Percentiles rank a stretch among this genome's conserved stretches.
phyloP scores from a whole-genome alignment of 2,113 vertebrate genomes.

The Mus pahari region DNA sequence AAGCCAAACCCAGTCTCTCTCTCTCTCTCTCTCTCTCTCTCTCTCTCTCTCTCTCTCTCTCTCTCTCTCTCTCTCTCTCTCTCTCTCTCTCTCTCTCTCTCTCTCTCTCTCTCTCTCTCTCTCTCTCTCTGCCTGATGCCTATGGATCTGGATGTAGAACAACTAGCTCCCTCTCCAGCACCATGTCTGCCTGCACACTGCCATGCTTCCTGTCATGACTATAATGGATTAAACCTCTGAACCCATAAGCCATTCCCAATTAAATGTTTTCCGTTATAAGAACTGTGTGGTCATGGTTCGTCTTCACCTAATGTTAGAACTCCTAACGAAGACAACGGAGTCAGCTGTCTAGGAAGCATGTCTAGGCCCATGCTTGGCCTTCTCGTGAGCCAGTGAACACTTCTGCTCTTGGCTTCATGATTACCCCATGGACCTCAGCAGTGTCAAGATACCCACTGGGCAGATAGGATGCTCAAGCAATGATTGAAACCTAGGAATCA shows the following conservation, averaged over 20 bases:
- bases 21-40: conserved; percentile 74
- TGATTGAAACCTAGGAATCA: conserved; percentile 23
- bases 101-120: no score
- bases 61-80: no score
- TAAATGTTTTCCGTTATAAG: no score
- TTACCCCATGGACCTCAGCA: conserved; percentile 97
- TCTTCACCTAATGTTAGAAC: background rate
- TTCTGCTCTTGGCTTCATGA: conserved; percentile 92
- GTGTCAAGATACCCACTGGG: conserved; percentile 91
- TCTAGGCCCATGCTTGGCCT: background rate
- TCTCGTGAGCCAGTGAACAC: conserved; percentile 96
- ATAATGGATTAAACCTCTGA: background rate
- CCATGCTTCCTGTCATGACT: background rate
- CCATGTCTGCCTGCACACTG: conserved; percentile 88
- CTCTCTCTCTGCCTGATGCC: conserved; percentile 92
- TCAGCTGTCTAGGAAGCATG: background rate
- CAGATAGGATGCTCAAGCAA: conserved; percentile 69
- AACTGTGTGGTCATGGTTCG: background rate
- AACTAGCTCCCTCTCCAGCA: background rate
- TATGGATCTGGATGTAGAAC: conserved; percentile 77
- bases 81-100: no score
- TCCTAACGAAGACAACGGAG: background rate
- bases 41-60: no score
- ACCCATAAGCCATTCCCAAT: background rate
- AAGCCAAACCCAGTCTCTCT: conserved; percentile 82